Base-by-base conservation (phyloP, 2,888 invertebrate species). In the Drosophila algonquin region DNA sequence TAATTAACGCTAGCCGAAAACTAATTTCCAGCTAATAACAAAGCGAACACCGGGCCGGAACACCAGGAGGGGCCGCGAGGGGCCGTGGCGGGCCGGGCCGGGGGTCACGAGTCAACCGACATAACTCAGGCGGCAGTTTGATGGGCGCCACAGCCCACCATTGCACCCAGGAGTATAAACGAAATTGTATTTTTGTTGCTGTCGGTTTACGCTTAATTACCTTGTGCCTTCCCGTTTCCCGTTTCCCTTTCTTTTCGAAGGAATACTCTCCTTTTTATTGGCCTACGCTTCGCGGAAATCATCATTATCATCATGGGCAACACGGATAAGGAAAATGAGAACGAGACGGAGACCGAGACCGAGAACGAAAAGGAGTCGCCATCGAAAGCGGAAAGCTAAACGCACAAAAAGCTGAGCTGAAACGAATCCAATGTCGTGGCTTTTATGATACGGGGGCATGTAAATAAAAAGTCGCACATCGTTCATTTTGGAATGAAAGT, bases 1-100 rank as follows among this genome's bases (percentile, higher is more conserved):
- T 87, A 90, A 90, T 90, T 90, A 90, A 79, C 70, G 71, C 60
- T 73, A 62, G 63, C 80, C 83, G 53, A 74, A 72, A 80, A 84
- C 90, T 87, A 87, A 88, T 90, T 90, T 90, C 76, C 74, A 75
- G 76, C 73, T 67, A 79, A 87, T 74, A 56, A 44, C 63, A 71
- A 77, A 63, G 51, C 48, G 45, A 58, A 69, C 68, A 61, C 68
- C 69, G 78, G 62, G 67, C 21, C 18, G 18, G 18, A 18, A 18
- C 18, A 18, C 18, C 21, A 21, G 21, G 3, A 21, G 21, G 21
- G 21, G 0, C 3, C 21, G 21, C 0, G 21, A 21, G 3, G 21
- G 21, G 21, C 1, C 18, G 21, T 1, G 21, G 1, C 21, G 21
- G 21, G 21, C 0, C 18, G 21, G 21, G 21, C 3, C 21, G 21